These are phyloP conservation scores for Chrysaora quinquecirrha DNA, from an alignment of 30 jellyfish, hydroid and myxozoan genomes.

Conservation along the genomic window DNA sequence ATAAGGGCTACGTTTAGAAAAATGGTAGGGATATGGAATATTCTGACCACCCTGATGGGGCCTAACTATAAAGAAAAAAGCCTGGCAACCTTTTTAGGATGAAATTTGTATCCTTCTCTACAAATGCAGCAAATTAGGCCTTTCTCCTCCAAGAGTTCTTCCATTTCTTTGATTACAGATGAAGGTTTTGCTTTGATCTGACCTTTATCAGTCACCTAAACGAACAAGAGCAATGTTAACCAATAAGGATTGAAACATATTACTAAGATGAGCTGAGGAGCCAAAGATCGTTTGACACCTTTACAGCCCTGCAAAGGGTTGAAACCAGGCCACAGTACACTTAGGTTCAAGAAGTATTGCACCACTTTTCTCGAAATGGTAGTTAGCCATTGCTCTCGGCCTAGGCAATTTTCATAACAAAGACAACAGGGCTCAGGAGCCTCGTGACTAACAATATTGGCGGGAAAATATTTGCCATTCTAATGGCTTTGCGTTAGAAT, in stretches of 20 bases:
- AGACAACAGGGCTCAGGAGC: no score
- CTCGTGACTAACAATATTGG: no score
- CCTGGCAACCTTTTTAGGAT: conserved; percentile 85
- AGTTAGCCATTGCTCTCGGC: no score
- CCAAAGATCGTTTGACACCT: background rate
- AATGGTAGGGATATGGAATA: no score
- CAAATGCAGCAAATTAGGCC: conserved; percentile 97
- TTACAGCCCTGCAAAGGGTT: background rate
- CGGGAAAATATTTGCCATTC: no score
- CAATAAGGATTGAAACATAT: background rate
- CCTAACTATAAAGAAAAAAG: no score
- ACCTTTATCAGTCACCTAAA: conserved; percentile 90
- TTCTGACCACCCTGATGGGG: no score
- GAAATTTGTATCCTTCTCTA: conserved; percentile 97
- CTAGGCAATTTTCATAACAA: no score
- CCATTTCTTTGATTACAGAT: conserved; percentile 89
- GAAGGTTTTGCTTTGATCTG: conserved; percentile 94
- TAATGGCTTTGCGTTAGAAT: no score
- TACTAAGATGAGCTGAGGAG: background rate
- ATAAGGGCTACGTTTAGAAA: no score
- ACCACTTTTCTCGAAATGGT: no score
- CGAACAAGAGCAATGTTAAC: background rate
- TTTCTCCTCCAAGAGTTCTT: conserved; percentile 87
- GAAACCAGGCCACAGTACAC: no score
- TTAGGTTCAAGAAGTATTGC: background rate